Percentiles rank a stretch among this genome's conserved stretches.
phyloP scores from a whole-genome alignment of 2,113 vertebrate species.

The Urocynchramus pylzowi region DNA sequence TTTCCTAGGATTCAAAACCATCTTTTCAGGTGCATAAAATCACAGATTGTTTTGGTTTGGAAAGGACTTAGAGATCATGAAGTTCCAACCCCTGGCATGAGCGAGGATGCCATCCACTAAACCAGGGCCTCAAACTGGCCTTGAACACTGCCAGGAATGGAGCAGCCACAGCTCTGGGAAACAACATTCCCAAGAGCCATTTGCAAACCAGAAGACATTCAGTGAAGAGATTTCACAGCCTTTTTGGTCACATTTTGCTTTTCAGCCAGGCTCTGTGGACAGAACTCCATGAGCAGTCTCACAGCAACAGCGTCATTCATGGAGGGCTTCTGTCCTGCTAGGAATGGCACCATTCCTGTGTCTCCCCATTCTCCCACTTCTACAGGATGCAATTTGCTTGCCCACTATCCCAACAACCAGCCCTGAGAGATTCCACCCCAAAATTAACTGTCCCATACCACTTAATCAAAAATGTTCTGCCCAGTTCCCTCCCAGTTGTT shows the following conservation, averaged over 20 bases:
- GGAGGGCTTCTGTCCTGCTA: neutral
- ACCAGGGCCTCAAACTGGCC: neutral
- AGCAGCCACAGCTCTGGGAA: neutral
- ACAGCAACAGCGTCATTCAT: neutral
- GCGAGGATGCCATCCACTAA: neutral
- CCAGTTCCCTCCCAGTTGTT: neutral
- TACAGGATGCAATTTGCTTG: neutral
- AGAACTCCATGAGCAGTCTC: neutral
- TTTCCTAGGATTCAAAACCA: neutral
- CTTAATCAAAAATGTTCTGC: neutral
- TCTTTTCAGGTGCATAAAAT: neutral
- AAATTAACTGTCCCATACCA: neutral
- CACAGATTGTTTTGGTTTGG: neutral
- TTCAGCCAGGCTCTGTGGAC: neutral
- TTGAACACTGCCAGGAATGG: neutral
- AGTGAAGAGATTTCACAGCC: neutral
- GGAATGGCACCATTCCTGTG: neutral
- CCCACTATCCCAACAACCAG: neutral
- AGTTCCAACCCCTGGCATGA: neutral
- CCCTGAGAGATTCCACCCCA: neutral
- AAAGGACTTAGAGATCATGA: fast-evolving
- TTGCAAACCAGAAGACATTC: neutral
- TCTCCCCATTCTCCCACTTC: neutral
- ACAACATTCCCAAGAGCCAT: neutral
- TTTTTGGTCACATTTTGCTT: neutral